Base-by-base conservation (phyloP, 2,888 invertebrate species). In the Sarcophaga rosellei region DNA sequence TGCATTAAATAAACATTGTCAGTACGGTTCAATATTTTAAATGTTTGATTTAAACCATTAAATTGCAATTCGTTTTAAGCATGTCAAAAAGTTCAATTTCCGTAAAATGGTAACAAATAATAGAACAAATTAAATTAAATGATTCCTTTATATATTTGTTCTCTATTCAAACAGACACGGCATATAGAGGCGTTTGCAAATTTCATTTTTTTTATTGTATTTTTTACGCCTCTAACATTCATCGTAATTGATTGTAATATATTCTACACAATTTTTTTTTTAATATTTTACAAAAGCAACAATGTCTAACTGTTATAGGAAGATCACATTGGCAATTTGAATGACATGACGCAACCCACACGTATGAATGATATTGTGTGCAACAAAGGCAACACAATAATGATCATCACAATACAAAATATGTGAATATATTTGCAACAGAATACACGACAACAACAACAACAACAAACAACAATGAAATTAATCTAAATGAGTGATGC, bases 281-380 rank as follows among this genome's bases (percentile, higher is more conserved):
- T 17, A 53, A 5, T 53, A 12, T 53, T 53, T 15, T 53, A 53
- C 45, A 45, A 45, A 69, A 21, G 45, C 69, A 77, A 35, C 35
- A 63, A 47, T 65, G 44, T 57, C 47, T 63, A 47, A 53, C 23
- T 63, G 53, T 23, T n/a, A 62, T 78, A 59, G 44, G 73, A 78
- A 73, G 61, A 79, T 68, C 72, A 44, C 61, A 69, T 44, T 62
- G 45, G 69, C 73, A 77, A 65, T 77, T 77, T 86, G 73, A 74
- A 45, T 75, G 74, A 82, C 72, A 78, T 78, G 83, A 77, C 59
- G 74, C 83, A 86, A 86, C 80, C 83, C 45, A 73, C 74, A 70
- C 74, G 44, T 77, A 80, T 17, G 15, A 23, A 61, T n/a, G 20
- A 61, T n/a, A 21, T 53, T 53, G 61, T 47, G 6, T 3, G 45